Base-by-base conservation (phyloP, 2,888 invertebrate genomes). In the Nasonia oneida region DNA sequence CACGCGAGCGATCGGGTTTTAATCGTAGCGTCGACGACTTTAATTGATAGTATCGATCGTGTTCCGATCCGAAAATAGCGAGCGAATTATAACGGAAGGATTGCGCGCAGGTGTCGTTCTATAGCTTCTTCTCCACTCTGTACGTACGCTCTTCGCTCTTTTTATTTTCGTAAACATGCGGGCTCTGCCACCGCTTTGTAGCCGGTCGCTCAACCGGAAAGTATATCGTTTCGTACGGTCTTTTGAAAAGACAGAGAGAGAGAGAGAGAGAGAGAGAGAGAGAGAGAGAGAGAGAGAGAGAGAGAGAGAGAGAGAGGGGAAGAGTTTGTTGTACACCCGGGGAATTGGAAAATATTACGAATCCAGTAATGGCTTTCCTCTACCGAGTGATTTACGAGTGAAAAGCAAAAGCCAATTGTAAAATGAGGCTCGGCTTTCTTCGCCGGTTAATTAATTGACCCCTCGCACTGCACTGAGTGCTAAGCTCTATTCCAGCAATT, bases 391-490 rank as follows among this genome's bases (percentile, higher is more conserved):
- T 47, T 47, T 47, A 12, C 47, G 47, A 47, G 47, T 12, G 47
- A 47, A 47, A 47, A 47, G 10, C 1, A 12, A 47, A 47, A 47
- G n/a, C 79, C 75, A 80, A 76, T 80, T 64, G 37, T 12, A 47
- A 47, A 12, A 47, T 29, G 29, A 1, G 79, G 64, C 74, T 78
- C 39, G 37, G 81, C 29, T 71, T 76, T 81, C 29, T 76, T 79
- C 81, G 12, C 67, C 14, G 77, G 77, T 15, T 64, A 79, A 79
- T 67, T 79, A 79, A 67, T 67, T 67, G 50, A 33, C 67, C 15
- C 4, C 4, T n/a, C 29, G 29, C 29, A n/a, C 15, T n/a, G 37
- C 37, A 5, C 37, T 23, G 23, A 23, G 23, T 23, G 23, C 23
- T 23, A 23, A 23, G 23, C 53, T 14, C 18, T 8, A 53, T 53